phyloP scores from a whole-genome alignment of 1,140 invertebrate species.

The Dufourea novaeangliae region DNA sequence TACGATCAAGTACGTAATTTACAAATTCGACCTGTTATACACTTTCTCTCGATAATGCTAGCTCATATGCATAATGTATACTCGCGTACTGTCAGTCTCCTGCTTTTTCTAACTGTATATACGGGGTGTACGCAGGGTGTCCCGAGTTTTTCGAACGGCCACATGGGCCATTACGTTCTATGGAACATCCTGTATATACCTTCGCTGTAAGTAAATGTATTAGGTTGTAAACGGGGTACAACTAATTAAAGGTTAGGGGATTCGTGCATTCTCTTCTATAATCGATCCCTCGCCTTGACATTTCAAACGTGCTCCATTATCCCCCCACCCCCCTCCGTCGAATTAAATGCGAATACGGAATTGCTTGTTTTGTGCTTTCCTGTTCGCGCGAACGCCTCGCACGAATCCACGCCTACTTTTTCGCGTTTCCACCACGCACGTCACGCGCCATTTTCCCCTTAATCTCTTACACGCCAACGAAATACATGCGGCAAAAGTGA shows the following conservation, averaged over 20 bases:
- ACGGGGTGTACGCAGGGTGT: background rate
- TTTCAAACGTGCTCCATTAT: background rate
- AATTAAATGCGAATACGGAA: conserved; percentile 37
- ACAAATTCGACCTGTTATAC: conserved; percentile 46
- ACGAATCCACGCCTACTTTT: background rate
- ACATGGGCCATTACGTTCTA: no score
- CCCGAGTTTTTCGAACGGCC: background rate
- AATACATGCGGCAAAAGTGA: conserved; percentile 2
- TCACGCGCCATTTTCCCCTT: conserved; percentile 5
- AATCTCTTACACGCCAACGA: conserved; percentile 3
- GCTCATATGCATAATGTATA: conserved; percentile 33
- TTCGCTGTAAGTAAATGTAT: conserved; percentile 34
- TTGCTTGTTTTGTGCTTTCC: conserved; percentile 17
- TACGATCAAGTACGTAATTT: conserved; percentile 46
- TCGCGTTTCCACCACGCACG: no score
- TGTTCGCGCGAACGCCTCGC: conserved; percentile 5
- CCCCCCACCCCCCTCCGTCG: background rate
- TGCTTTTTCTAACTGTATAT: conserved; percentile 45
- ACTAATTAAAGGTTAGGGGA: conserved; percentile 29
- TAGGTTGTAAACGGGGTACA: conserved; percentile 24
- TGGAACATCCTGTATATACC: conserved; percentile 5
- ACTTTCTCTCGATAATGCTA: conserved; percentile 28
- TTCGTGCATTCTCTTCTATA: background rate
- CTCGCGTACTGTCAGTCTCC: conserved; percentile 44
- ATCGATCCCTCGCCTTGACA: background rate